A percentile compares a stretch with the other conserved stretches of the same genome.
These are phyloP conservation scores for Aphelinus atriplicis DNA, from an alignment of 1,140 invertebrate genomes.

Conservation along the genomic window DNA sequence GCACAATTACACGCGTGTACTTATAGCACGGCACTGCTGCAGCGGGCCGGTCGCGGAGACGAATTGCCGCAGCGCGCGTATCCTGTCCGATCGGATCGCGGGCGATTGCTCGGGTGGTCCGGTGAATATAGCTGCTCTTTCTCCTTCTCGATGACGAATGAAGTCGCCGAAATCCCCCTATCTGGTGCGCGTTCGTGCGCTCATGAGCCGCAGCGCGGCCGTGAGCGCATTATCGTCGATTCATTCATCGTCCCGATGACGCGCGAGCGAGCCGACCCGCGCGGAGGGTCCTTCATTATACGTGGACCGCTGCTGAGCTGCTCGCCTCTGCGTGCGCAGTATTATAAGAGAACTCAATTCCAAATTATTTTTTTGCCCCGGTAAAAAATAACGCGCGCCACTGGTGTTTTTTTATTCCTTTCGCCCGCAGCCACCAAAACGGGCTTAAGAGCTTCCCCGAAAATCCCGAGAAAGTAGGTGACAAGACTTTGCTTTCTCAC, in stretches of 20 bases:
- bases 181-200: background rate
- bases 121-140: background rate
- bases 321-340: background rate
- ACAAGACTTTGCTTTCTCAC: too few relatives aligned
- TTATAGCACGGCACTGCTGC: too few relatives aligned
- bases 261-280: background rate
- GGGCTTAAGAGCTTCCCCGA: too few relatives aligned
- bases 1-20: background rate
- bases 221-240: conserved; percentile 17
- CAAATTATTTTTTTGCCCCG: background rate
- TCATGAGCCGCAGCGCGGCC: background rate
- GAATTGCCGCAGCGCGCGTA: background rate
- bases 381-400: background rate
- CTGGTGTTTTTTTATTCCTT: background rate
- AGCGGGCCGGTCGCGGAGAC: background rate
- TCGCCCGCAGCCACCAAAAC: too few relatives aligned
- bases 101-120: conserved; percentile 34
- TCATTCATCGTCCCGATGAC: conserved; percentile 20
- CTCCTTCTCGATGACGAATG: conserved; percentile 37
- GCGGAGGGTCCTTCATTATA: conserved; percentile 2
- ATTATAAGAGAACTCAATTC: background rate
- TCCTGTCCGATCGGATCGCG: background rate
- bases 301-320: too few relatives aligned
- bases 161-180: conserved; percentile 28
- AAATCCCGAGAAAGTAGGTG: too few relatives aligned